Evolutionary conservation across 2,888 invertebrate genomes (phyloP).

Genomic region (Hololepta plana): DNA sequence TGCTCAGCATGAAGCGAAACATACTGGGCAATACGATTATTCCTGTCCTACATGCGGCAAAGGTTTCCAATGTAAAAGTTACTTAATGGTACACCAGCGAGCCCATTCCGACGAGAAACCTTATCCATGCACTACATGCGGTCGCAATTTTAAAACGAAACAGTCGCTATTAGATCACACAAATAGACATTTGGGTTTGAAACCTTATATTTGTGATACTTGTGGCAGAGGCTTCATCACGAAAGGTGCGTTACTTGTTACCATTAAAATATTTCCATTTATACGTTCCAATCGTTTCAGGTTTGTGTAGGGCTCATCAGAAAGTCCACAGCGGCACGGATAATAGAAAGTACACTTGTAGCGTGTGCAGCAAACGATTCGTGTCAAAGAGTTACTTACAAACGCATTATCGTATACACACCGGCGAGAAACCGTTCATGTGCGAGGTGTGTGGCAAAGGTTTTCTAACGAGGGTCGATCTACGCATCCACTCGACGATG

Average conservation of each 20-base stretch:
- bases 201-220: conserved; percentile 37
- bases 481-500: conserved; percentile 39
- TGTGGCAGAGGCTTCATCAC: conserved; percentile 40
- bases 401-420: conserved; percentile 38
- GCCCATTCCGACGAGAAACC: conserved; percentile 40
- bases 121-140: conserved; percentile 36
- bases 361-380: conserved; percentile 39
- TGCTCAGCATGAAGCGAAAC: conserved; percentile 39
- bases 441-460: conserved; percentile 43
- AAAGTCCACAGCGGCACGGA: conserved; percentile 38
- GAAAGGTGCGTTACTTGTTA: conserved; percentile 23
- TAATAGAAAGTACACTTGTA: conserved; percentile 38
- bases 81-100: conserved; percentile 38
- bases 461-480: conserved; percentile 37
- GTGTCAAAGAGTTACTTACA: conserved; percentile 41
- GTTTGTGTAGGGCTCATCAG: conserved; percentile 38
- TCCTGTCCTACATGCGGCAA: conserved; percentile 39
- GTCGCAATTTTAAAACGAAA: conserved; percentile 39
- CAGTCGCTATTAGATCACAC: conserved; percentile 39
- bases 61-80: conserved; percentile 41
- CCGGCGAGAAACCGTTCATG: conserved; percentile 39
- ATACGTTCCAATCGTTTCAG: conserved; percentile 16
- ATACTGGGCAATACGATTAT: conserved; percentile 37
- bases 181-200: conserved; percentile 39
- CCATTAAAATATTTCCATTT: conserved; percentile 1